A percentile compares a stretch with the other conserved stretches of the same genome.
Evolutionary conservation across 2,797 vertebrate genomes (phyloP).

Genomic region (Buphagus erythrorhynchus): DNA sequence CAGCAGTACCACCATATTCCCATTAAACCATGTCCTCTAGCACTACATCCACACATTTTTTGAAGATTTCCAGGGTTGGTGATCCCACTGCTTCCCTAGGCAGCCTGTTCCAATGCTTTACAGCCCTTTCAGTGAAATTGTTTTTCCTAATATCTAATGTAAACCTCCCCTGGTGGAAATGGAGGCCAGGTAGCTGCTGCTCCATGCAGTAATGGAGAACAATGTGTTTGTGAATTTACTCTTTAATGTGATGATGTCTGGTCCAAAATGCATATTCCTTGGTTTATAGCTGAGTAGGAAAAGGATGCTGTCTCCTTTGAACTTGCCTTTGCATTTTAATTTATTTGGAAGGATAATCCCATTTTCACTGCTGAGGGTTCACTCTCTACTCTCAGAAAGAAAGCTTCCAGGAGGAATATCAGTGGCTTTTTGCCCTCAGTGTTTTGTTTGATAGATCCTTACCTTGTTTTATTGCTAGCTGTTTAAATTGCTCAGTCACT

Average conservation of each 20-base stretch:
- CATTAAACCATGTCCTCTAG: not conserved
- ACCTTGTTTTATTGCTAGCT: not conserved
- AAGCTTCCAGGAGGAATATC: not conserved
- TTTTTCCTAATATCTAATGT: not conserved
- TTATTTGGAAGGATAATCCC: not conserved
- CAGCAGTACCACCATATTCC: fast-evolving
- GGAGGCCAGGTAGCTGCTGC: not conserved
- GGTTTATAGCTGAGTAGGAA: not conserved
- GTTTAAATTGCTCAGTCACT: not conserved
- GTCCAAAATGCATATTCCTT: not conserved
- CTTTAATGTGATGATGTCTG: not conserved
- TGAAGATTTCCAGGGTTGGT: not conserved
- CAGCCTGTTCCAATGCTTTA: not conserved
- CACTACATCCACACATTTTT: too few species aligned
- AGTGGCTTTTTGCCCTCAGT: not conserved
- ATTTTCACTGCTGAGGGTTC: not conserved
- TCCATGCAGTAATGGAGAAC: not conserved
- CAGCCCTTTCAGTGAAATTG: not conserved
- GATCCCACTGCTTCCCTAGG: not conserved
- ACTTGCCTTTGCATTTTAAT: not conserved
- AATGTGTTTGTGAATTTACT: not conserved
- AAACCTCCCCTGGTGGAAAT: not conserved
- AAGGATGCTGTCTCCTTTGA: not conserved
- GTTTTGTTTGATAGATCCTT: not conserved
- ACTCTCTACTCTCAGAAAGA: not conserved